Percentiles rank a stretch among this genome's conserved stretches.
These are phyloP conservation scores for Protobothrops flavoviridis DNA, from an alignment of 2,113 vertebrate species.

Conservation along the genomic window DNA sequence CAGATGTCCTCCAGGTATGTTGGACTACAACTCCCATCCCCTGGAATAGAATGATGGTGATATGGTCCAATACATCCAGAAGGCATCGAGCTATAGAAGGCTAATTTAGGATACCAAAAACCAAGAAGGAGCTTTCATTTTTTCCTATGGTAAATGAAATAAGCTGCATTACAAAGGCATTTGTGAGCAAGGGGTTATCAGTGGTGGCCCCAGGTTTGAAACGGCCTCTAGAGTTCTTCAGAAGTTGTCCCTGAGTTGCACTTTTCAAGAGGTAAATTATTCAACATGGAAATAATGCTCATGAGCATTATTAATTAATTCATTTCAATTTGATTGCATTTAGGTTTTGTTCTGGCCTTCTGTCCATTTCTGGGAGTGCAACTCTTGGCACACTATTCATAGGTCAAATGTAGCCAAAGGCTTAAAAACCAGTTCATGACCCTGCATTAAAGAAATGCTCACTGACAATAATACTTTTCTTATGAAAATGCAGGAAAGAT, in stretches of 20 bases:
- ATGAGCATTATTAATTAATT: background rate
- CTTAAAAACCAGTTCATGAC: background rate
- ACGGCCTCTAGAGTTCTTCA: background rate
- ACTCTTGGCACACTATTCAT: background rate
- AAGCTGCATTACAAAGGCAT: background rate
- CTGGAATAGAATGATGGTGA: background rate
- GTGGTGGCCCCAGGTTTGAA: background rate
- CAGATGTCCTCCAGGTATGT: background rate
- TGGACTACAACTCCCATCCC: background rate
- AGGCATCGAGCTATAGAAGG: background rate
- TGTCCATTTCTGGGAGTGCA: background rate
- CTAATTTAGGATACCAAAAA: background rate
- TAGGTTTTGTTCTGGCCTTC: background rate
- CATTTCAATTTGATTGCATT: background rate
- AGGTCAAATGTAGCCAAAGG: background rate
- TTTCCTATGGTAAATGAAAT: background rate
- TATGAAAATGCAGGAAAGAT: background rate
- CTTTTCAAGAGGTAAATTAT: background rate
- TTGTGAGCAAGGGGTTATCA: background rate
- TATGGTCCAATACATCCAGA: background rate
- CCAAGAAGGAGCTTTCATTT: background rate
- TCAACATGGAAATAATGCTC: background rate
- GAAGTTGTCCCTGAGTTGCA: background rate
- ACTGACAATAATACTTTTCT: background rate
- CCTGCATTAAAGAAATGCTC: background rate